phyloP scores from a whole-genome alignment of 1,140 invertebrate species.

The Drosophila ohnishii region DNA sequence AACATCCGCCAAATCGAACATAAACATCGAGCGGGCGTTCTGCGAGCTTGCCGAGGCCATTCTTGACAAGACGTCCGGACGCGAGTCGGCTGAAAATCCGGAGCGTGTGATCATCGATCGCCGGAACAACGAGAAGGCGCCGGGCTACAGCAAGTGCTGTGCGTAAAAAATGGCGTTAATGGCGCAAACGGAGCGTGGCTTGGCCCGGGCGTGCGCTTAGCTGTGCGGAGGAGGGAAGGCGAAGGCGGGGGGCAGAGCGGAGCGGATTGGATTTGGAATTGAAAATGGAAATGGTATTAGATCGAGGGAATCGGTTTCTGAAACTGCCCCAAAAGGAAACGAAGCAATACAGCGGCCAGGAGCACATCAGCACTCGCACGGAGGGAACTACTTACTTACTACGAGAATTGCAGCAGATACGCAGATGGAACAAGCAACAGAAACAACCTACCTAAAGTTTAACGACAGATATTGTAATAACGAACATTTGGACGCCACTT shows the following conservation, averaged over 20 bases:
- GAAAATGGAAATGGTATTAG: not conserved
- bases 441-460: conserved; percentile 78
- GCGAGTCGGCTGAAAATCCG: conserved; percentile 87
- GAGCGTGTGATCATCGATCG: conserved; percentile 88
- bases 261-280: conserved; percentile 7
- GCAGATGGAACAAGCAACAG: conserved; percentile 45
- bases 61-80: conserved; percentile 91
- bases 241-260: not conserved
- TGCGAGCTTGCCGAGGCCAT: conserved; percentile 98
- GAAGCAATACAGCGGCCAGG: conserved; percentile 44
- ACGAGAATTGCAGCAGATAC: conserved; percentile 10
- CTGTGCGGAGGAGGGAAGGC: conserved; percentile 5
- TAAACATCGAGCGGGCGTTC: conserved; percentile 99
- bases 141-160: conserved; percentile 82
- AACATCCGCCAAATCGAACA: conserved; percentile 98
- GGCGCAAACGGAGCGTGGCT: conserved; percentile 12
- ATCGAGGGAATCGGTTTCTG: conserved; percentile 30
- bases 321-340: conserved; percentile 28
- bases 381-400: conserved; percentile 39
- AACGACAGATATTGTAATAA: conserved; percentile 44
- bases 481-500: conserved; percentile 53
- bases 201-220: conserved; percentile 12
- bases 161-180: conserved; percentile 64
- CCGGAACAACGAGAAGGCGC: conserved; percentile 83
- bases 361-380: conserved; percentile 29